A percentile compares a stretch with the other conserved stretches of the same genome.
Evolutionary conservation across 1,140 invertebrate species (phyloP).

Genomic region (Heliconius eleuchia): DNA sequence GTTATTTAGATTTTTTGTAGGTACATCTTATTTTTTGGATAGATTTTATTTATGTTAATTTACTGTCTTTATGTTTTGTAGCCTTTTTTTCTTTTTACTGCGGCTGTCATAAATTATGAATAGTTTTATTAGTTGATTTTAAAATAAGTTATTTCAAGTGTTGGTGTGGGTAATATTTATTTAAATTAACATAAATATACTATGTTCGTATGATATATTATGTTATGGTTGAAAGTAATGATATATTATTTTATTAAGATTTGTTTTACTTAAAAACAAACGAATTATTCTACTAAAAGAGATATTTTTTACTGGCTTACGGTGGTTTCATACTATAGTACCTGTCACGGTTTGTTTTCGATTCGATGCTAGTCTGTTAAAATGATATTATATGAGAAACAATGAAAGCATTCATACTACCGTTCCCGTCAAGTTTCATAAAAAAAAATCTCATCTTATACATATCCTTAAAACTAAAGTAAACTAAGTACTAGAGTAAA

Average conservation of each 20-base stretch:
- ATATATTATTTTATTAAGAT: background rate
- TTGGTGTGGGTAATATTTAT: background rate
- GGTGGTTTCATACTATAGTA: no score
- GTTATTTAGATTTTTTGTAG: slow-evolving; percentile 46
- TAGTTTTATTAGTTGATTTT: slow-evolving; percentile 70
- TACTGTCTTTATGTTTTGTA: slow-evolving; percentile 50
- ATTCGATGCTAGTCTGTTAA: no score
- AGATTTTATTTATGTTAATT: background rate
- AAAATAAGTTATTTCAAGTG: slow-evolving; percentile 25
- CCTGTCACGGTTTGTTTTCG: no score
- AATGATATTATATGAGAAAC: no score
- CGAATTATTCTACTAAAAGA: no score
- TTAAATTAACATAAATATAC: background rate
- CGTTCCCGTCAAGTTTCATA: no score
- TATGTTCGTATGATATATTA: background rate
- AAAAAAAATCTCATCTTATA: no score
- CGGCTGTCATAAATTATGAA: slow-evolving; percentile 51
- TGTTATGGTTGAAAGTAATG: background rate
- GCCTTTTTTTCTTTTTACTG: slow-evolving; percentile 44
- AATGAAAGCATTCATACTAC: no score
- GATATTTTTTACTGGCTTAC: no score
- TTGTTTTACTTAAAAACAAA: no score
- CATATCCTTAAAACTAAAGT: no score
- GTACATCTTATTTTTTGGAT: slow-evolving; percentile 8
- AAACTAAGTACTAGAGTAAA: no score